Conservation (phyloP, 2,888 invertebrate species). For the Neelides folsomi region DNA sequence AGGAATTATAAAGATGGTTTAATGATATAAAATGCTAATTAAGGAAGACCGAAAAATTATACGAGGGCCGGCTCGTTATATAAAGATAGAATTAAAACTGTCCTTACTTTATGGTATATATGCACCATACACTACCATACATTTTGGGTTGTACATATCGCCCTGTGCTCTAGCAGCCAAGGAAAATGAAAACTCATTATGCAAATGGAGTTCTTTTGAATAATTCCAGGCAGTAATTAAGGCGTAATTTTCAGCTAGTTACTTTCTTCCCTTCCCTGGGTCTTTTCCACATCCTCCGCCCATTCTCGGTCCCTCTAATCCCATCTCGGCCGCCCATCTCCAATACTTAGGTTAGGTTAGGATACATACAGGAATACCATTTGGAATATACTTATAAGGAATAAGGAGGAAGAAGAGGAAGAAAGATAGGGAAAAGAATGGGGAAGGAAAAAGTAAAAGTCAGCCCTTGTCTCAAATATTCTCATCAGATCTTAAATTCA, state of each 20-base stretch:
- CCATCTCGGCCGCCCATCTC: no score
- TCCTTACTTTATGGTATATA: not conserved
- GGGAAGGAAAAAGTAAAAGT: no score
- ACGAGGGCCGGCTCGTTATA: constrained; percentile 11
- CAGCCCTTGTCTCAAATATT: no score
- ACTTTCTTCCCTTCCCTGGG: constrained; percentile 25
- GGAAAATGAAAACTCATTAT: constrained; percentile 34
- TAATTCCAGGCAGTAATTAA: constrained; percentile 34
- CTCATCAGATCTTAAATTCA: no score
- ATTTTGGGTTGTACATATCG: not conserved
- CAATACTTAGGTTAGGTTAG: no score
- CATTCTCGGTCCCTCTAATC: not conserved
- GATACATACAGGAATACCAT: no score
- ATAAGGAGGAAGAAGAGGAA: no score
- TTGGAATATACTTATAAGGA: no score
- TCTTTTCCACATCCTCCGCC: constrained; percentile 7
- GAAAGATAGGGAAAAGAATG: no score
- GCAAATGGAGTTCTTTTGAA: constrained; percentile 35
- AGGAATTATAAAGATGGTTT: constrained; percentile 28
- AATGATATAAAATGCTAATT: constrained; percentile 35
- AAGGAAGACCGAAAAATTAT: constrained; percentile 34
- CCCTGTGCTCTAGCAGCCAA: not conserved
- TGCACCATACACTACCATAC: not conserved
- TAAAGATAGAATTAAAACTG: no score
- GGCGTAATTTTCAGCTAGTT: constrained; percentile 34